These are phyloP conservation scores for Siniperca obscura DNA, from an alignment of 2,797 vertebrate species.

Conservation along the genomic window DNA sequence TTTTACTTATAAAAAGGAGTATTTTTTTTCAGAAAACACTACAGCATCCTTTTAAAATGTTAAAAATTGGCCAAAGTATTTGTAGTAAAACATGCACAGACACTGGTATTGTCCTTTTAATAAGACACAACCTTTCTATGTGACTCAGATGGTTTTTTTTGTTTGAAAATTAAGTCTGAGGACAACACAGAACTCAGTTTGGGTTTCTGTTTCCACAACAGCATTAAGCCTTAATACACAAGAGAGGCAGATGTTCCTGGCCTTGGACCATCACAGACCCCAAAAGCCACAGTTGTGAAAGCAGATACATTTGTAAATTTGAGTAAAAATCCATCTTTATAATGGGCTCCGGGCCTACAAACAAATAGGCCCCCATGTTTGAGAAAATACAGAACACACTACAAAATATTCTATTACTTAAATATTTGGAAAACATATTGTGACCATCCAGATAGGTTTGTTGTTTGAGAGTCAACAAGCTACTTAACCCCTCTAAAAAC, in stretches of 20 bases:
- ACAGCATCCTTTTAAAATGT: constrained; percentile 4
- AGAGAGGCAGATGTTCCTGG: constrained; percentile 31
- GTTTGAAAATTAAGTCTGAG: constrained; percentile 4
- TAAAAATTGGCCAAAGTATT: neutral
- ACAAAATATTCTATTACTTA: constrained; percentile 3
- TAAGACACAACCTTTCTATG: constrained; percentile 17
- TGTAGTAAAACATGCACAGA: constrained; percentile 16
- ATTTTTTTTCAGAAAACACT: neutral
- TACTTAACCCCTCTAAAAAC: constrained; percentile 4
- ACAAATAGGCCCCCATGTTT: neutral
- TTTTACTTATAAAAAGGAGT: neutral
- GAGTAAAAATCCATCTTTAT: constrained; percentile 15
- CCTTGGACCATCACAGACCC: constrained; percentile 31
- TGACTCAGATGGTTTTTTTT: constrained; percentile 20
- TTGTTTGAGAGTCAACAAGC: constrained; percentile 7
- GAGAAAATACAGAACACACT: constrained; percentile 10
- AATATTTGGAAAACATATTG: constrained; percentile 26
- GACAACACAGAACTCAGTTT: constrained; percentile 37
- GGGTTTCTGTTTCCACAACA: constrained; percentile 49
- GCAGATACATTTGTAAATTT: constrained; percentile 29
- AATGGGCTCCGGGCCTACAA: neutral
- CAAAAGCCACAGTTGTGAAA: constrained; percentile 36
- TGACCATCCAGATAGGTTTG: neutral
- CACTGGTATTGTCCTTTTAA: neutral
- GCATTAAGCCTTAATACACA: constrained; percentile 13